Base-by-base conservation (phyloP, 1,140 invertebrate genomes). In the Melitaea cinxia region DNA sequence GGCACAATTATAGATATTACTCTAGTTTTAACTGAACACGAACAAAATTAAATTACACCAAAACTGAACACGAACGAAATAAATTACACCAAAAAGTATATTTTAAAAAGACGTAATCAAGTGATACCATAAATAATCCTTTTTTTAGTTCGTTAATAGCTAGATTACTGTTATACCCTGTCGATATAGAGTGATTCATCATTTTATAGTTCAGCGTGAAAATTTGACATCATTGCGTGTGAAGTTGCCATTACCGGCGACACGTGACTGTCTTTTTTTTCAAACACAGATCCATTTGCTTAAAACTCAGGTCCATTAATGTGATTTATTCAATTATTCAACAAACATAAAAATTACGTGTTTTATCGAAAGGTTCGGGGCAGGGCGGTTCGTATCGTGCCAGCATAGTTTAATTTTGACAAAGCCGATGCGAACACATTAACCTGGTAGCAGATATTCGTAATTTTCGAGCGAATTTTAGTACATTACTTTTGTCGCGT, bases 291-390 rank as follows among this genome's bases (percentile, higher is more conserved):
- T 77, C 72, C 75, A 80, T 85, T 83, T 79, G 73, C 67, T 76
- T 72, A 77, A 76, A 81, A 78, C 68, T 70, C 60, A 53, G 61
- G 47, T 83, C 80, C 83, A 86, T 84, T 83, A 85, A 65, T 49
- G 69, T 79, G 83, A 83, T 82, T 86, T 82, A 86, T 86, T 82
- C 77, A 79, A 86, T 86, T 80, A 83, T 80, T 86, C 83, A 80
- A 73, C 68, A 70, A n/a, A 72, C 69, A 77, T 82, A 85, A 75
- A 74, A 77, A 80, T 82, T 74, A 78, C 64, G 69, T 73, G 72
- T 75, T 71, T 55, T 65, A 71, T 71, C 66, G 70, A 71, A 63
- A 72, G 60, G 59, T 45, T 55, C 61, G 14, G 28, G 42, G 59
- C 17, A 37, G 14, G 12, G 55, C 70, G 35, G 58, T 59, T 68